phyloP scores from a whole-genome alignment of 2,797 vertebrate species.

The Periophthalmus magnuspinnatus region DNA sequence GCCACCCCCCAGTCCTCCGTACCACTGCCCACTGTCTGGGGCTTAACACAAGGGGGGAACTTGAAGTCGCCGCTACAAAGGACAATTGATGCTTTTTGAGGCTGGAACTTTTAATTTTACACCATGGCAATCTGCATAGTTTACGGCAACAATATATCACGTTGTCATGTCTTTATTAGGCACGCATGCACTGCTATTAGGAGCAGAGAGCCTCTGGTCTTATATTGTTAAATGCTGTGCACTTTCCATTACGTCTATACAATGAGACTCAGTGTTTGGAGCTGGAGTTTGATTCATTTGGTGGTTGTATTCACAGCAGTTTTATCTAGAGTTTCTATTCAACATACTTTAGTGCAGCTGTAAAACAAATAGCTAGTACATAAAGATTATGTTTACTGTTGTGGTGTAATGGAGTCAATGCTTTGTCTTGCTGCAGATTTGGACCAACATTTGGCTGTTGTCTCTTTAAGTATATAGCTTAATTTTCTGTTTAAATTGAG shows the following conservation, averaged over 20 bases:
- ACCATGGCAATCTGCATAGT: constrained; percentile 38
- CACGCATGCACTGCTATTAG: constrained; percentile 29
- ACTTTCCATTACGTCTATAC: constrained; percentile 7
- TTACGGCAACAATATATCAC: constrained; percentile 49
- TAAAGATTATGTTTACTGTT: neutral
- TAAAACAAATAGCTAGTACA: constrained; percentile 31
- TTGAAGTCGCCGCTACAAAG: constrained; percentile 51
- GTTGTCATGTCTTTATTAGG: constrained; percentile 30
- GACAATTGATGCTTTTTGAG: constrained; percentile 31
- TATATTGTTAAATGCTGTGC: neutral
- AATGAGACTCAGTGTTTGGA: constrained; percentile 2
- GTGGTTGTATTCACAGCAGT: neutral
- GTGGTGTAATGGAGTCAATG: constrained; percentile 23
- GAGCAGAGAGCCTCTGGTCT: constrained; percentile 19
- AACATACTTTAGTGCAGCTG: constrained; percentile 18
- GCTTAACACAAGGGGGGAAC: constrained; percentile 41
- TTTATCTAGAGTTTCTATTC: constrained; percentile 8
- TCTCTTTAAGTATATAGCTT: constrained; percentile 47
- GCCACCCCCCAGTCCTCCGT: constrained; percentile 42
- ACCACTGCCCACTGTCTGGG: constrained; percentile 43
- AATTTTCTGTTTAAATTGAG: constrained; percentile 54
- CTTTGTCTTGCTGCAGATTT: constrained; percentile 49
- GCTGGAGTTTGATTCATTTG: constrained; percentile 2
- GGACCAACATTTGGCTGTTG: constrained; percentile 42
- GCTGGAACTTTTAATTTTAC: constrained; percentile 45